These are phyloP conservation scores for Dendropsophus ebraccatus DNA, from an alignment of 2,113 vertebrate genomes.

Conservation along the genomic window DNA sequence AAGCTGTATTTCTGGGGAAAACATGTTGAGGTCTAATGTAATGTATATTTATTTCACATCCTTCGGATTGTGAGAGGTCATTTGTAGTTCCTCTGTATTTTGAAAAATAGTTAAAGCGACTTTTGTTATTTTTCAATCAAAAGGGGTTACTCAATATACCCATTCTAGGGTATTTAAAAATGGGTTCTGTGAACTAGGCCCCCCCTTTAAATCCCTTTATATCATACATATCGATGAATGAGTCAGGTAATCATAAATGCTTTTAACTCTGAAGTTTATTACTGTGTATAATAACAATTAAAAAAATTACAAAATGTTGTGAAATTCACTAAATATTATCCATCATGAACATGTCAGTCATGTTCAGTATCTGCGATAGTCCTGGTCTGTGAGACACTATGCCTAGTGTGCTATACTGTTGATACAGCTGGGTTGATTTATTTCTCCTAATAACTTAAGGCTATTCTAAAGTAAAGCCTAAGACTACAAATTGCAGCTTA, in stretches of 20 bases:
- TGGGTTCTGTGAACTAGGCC: neutral
- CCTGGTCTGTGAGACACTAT: neutral
- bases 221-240: neutral
- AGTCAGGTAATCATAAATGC: slow-evolving; percentile 1
- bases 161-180: neutral
- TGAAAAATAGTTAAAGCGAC: no score
- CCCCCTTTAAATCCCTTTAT: neutral
- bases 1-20: no score
- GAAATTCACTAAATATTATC: neutral
- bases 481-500: neutral
- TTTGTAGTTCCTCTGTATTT: no score
- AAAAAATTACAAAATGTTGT: neutral
- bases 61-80: no score
- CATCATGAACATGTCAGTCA: neutral
- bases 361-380: neutral
- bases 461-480: neutral
- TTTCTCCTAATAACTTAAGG: neutral
- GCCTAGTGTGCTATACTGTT: neutral
- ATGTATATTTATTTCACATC: no score
- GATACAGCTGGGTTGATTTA: neutral
- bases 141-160: no score
- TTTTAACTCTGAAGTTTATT: slow-evolving; percentile 36
- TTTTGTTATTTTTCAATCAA: no score
- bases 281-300: neutral
- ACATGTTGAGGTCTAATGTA: no score